A percentile compares a stretch with the other conserved stretches of the same genome.
Conservation (phyloP, 2,113 vertebrate species). For the Apus apus region DNA sequence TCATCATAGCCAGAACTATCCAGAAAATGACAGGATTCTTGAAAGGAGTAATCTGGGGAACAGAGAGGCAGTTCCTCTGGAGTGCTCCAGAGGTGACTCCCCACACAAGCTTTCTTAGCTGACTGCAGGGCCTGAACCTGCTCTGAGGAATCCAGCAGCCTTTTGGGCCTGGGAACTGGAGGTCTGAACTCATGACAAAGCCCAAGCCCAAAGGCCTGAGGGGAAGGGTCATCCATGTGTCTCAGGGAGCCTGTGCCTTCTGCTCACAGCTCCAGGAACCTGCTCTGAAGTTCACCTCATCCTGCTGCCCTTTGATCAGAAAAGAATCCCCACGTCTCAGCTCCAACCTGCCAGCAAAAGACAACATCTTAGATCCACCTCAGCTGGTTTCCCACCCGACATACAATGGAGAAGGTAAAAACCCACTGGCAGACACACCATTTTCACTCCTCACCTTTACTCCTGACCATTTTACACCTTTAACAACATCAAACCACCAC, state of each 20-base stretch:
- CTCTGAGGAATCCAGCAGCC: not conserved
- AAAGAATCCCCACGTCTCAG: slow-evolving; percentile 27
- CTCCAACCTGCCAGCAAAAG: slow-evolving; percentile 65
- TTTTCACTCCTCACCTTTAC: not conserved
- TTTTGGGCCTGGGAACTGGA: not conserved
- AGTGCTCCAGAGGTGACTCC: not conserved
- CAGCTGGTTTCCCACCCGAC: not conserved
- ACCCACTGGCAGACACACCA: not conserved
- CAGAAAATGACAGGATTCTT: not conserved
- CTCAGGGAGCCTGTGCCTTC: not conserved
- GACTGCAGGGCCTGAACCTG: not conserved
- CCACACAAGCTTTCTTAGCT: not conserved
- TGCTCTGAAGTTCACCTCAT: not conserved
- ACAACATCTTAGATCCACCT: not conserved
- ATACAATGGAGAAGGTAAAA: not conserved
- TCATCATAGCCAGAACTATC: not conserved
- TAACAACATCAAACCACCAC: not conserved
- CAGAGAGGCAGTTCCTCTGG: not conserved
- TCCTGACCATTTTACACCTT: not conserved
- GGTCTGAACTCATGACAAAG: not conserved
- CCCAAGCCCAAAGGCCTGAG: not conserved
- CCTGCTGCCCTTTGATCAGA: not conserved
- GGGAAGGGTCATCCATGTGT: slow-evolving; percentile 9
- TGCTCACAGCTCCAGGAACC: slow-evolving; percentile 44
- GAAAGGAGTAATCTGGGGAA: slow-evolving; percentile 24